A percentile compares a stretch with the other conserved stretches of the same genome.
phyloP scores from a whole-genome alignment of 2,888 invertebrate species.

The Busseola fusca region DNA sequence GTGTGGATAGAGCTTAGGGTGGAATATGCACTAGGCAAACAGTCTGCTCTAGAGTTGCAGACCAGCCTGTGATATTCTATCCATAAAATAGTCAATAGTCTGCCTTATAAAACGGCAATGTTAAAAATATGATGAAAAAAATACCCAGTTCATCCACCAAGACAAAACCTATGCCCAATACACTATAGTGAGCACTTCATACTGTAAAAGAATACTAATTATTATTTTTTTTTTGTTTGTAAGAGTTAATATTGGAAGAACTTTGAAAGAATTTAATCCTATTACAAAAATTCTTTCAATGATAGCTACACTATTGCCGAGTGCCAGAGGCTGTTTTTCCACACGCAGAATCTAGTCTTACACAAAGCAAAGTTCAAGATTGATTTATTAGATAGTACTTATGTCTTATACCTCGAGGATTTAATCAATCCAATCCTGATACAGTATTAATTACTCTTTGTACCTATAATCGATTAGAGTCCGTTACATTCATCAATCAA shows the following conservation, averaged over 20 bases:
- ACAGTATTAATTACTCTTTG: slow-evolving; percentile 29
- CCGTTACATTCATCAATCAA: slow-evolving; percentile 16
- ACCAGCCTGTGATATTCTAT: not conserved
- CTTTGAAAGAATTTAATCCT: too few relatives aligned
- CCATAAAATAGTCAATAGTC: not conserved
- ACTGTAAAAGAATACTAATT: not conserved
- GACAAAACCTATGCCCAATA: slow-evolving; percentile 2
- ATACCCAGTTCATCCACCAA: slow-evolving; percentile 3
- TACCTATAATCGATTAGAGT: slow-evolving; percentile 13
- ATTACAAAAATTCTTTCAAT: not conserved
- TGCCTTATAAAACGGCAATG: slow-evolving; percentile 3
- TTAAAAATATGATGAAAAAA: slow-evolving; percentile 5
- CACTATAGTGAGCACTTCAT: slow-evolving; percentile 2
- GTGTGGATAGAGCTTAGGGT: not conserved
- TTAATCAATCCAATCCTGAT: slow-evolving; percentile 8
- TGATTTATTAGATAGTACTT: slow-evolving; percentile 8
- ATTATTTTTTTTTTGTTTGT: too few relatives aligned
- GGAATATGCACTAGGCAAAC: not conserved
- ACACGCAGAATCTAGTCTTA: too few relatives aligned
- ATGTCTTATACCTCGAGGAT: not conserved
- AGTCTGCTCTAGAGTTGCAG: not conserved
- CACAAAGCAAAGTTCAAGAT: slow-evolving; percentile 12
- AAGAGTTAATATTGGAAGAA: too few relatives aligned
- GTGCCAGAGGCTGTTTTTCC: not conserved
- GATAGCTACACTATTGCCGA: not conserved